A percentile compares a stretch with the other conserved stretches of the same genome.
phyloP scores from a whole-genome alignment of 2,113 vertebrate species.

The Bufo bufo region DNA sequence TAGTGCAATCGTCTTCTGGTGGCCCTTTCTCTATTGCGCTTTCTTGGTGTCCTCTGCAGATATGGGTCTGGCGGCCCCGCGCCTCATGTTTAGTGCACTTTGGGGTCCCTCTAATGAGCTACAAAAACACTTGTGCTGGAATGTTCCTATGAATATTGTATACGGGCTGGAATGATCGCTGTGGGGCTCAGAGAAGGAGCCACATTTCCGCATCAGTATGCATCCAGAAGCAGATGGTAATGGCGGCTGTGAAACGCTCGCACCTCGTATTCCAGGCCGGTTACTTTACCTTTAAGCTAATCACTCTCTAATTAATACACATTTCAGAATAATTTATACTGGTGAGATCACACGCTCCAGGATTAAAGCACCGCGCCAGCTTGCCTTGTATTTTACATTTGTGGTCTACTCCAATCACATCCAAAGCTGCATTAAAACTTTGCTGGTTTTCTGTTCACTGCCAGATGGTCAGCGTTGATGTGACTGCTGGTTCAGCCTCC shows the following conservation, averaged over 20 bases:
- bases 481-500: no score
- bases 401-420: neutral
- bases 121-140: neutral
- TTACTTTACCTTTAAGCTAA: neutral
- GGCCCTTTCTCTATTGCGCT: neutral
- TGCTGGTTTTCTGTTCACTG: no score
- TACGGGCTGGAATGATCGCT: neutral
- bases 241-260: neutral
- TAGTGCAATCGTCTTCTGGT: neutral
- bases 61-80: neutral
- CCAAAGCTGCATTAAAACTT: neutral
- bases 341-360: neutral
- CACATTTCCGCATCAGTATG: no score
- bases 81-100: constrained; percentile 1
- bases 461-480: no score
- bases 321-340: neutral
- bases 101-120: constrained; percentile 8
- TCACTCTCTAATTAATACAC: neutral
- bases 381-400: neutral
- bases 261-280: neutral
- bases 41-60: neutral
- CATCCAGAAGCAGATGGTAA: neutral
- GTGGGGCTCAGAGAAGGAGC: neutral
- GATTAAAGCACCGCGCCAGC: neutral
- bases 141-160: constrained; percentile 26